Base-by-base conservation (phyloP, 2,888 invertebrate species). In the Lissocephala sabroskyi region DNA sequence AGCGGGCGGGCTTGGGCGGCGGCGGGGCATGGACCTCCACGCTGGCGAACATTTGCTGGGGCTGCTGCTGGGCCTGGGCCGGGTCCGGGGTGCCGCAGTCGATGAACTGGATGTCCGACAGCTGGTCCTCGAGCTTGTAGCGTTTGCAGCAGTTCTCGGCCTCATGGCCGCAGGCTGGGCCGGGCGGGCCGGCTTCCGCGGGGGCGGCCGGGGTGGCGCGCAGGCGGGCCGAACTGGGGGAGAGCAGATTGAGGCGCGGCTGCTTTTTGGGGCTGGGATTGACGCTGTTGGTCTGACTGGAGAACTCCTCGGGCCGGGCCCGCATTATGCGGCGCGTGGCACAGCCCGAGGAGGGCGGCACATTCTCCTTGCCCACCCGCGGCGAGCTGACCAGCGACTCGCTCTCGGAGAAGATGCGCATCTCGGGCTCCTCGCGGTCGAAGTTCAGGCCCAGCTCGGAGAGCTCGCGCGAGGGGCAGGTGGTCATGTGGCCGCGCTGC, bases 331-430 rank as follows among this genome's bases (percentile, higher is more conserved):
- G 84, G 3, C 87, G 79, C n/a, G 86, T 84, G 10, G 73, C 65
- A 18, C 68, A 66, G 7, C 75, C 65, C 2, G 78, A 60, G 0
- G 80, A 65, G 17, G 83, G 82, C 75, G 87, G 80, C 51, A 86
- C 83, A 58, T 82, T 83, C 57, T 84, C 85, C 32, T 86, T 87
- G 62, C 82, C 87, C 52, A 86, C 86, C 63, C 85, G 86, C 46
- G 85, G 88, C 48, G 88, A 89, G 52, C 87, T 87, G 1, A 90
- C 89, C 37, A 89, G 79, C 52, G 90, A 89, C 75, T 94, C 94
- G 80, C 94, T 94, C 77, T 94, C 94, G n/a, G 93, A 93, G 83
- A 95, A 94, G 86, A 95, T 94, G 71, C 93, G 88, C 88, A 92
- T 91, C 84, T 94, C 94, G 1, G 93, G 87, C 81, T 95, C 94